These are phyloP conservation scores for Macropus fuliginosus DNA, from an alignment of 2,797 vertebrate species.

Conservation along the genomic window DNA sequence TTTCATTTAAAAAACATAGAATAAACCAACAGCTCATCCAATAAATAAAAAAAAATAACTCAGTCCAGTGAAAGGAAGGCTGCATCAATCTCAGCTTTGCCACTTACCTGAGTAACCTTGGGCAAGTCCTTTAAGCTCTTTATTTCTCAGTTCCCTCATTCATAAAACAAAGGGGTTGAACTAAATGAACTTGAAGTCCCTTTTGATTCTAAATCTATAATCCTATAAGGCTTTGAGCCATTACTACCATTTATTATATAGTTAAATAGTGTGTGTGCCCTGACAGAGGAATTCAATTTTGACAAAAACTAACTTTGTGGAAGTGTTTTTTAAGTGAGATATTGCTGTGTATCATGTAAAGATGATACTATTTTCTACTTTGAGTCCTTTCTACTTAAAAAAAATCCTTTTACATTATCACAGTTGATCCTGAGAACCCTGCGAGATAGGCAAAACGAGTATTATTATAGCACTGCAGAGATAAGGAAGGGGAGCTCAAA, in stretches of 20 bases:
- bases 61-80: not conserved
- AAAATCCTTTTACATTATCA: not conserved
- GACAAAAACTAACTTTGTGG: constrained; percentile 7
- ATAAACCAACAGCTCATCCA: not conserved
- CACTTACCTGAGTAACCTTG: not conserved
- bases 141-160: not conserved
- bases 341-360: constrained; percentile 1
- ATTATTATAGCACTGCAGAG: constrained; percentile 29
- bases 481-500: not conserved
- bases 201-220: not conserved
- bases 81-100: not conserved
- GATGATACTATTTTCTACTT: not conserved
- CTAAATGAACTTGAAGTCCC: not conserved
- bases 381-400: not conserved
- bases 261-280: not conserved
- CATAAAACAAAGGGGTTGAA: not conserved
- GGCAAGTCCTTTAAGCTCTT: not conserved
- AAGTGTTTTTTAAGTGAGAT: constrained; percentile 47
- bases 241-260: not conserved
- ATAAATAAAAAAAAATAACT: no score
- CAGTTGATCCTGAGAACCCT: not conserved
- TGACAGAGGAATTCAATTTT: not conserved
- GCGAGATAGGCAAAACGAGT: constrained; percentile 8
- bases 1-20: not conserved
- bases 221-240: not conserved